These are phyloP conservation scores for Hylia prasina DNA, from an alignment of 2,113 vertebrate genomes.

Conservation along the genomic window DNA sequence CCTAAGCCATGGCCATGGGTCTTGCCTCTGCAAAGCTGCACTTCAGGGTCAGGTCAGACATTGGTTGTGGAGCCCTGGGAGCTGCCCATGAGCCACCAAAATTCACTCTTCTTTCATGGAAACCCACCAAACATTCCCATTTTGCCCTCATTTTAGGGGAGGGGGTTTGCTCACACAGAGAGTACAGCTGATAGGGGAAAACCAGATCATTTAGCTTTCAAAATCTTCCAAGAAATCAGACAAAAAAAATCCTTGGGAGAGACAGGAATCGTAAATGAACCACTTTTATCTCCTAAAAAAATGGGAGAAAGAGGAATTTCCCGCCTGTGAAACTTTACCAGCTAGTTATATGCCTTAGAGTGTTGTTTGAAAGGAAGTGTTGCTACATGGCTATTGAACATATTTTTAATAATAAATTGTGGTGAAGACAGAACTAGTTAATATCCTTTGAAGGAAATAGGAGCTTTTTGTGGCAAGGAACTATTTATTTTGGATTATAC, in stretches of 20 bases:
- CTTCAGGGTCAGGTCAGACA: fast-evolving
- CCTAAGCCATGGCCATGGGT: fast-evolving
- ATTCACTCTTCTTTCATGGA: neutral
- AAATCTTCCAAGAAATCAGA: neutral
- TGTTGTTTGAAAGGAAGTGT: neutral
- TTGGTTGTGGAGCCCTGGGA: neutral
- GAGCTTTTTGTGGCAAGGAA: slow-evolving; percentile 41
- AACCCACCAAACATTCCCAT: neutral
- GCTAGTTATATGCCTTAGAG: neutral
- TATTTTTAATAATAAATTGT: slow-evolving; percentile 44
- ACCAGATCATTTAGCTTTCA: neutral
- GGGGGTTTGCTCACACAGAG: neutral
- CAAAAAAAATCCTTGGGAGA: neutral
- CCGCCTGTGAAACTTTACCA: neutral
- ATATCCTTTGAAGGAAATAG: slow-evolving; percentile 50
- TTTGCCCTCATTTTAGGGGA: neutral
- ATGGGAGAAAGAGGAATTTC: slow-evolving; percentile 3
- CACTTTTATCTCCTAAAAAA: neutral
- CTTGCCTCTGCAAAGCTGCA: neutral
- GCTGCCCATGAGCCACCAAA: neutral
- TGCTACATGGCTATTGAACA: neutral
- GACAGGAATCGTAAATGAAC: neutral
- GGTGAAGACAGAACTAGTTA: slow-evolving; percentile 35
- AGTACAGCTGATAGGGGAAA: neutral
- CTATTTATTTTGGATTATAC: slow-evolving; percentile 55